These are phyloP conservation scores for Halcyon chelicuti DNA, from an alignment of 2,797 vertebrate genomes.

Conservation along the genomic window DNA sequence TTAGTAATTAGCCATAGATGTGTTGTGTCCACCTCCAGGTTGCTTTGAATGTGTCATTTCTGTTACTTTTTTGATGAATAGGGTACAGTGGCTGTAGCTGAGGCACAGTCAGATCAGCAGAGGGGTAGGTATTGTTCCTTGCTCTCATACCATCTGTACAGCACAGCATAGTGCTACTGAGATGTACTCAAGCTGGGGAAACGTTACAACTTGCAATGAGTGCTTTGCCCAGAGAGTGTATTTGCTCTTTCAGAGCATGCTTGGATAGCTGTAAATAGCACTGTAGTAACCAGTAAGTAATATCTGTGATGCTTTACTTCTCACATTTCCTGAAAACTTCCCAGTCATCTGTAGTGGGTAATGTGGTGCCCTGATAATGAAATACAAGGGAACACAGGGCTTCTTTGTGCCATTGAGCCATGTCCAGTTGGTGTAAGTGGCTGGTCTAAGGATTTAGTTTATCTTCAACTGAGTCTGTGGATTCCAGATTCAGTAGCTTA, in stretches of 20 bases:
- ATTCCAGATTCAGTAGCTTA: constrained; percentile 70
- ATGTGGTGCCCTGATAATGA: background rate
- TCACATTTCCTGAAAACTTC: background rate
- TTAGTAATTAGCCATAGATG: background rate
- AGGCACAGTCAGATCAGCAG: background rate
- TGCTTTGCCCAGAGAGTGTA: background rate
- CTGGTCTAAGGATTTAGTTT: constrained; percentile 62
- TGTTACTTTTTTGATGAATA: background rate
- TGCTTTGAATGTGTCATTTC: background rate
- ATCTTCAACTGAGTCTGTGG: constrained; percentile 27
- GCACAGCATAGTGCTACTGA: background rate
- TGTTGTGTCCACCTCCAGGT: background rate
- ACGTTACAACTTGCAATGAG: background rate
- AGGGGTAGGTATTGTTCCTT: background rate
- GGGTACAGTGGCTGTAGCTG: background rate
- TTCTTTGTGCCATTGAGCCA: constrained; percentile 31
- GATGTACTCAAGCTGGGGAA: background rate
- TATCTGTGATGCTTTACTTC: constrained; percentile 11
- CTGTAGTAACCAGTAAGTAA: background rate
- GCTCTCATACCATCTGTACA: background rate
- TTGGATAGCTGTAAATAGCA: background rate
- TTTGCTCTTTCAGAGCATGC: background rate
- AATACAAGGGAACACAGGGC: background rate
- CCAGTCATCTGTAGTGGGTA: background rate
- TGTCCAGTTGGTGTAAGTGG: constrained; percentile 54